phyloP scores from a whole-genome alignment of 2,888 invertebrate genomes.

The Polyommatus iphigenia region DNA sequence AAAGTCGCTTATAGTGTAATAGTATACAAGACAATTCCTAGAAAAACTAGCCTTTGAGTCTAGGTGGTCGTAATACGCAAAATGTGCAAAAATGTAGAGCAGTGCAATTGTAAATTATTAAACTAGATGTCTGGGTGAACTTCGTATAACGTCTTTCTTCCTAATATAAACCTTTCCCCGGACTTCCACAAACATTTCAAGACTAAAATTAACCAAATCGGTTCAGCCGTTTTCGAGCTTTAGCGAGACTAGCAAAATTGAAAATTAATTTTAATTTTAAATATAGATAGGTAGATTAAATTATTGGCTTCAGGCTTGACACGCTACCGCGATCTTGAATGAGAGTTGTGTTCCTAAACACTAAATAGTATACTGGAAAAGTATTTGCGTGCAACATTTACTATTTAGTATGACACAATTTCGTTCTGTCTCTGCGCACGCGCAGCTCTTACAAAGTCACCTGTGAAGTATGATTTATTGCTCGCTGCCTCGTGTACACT shows the following conservation, averaged over 20 bases:
- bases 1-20: neutral
- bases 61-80: neutral
- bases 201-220: too few relatives aligned
- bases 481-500: neutral
- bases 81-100: neutral
- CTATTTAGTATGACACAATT: neutral
- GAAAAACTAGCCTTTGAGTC: neutral
- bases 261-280: too few relatives aligned
- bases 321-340: too few relatives aligned
- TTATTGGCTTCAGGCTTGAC: too few relatives aligned
- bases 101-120: neutral
- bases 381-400: too few relatives aligned
- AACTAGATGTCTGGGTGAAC: too few relatives aligned
- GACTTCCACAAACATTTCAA: too few relatives aligned
- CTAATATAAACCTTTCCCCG: too few relatives aligned
- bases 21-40: neutral
- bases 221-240: too few relatives aligned
- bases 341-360: neutral
- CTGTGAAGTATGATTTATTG: neutral
- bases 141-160: too few relatives aligned
- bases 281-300: too few relatives aligned
- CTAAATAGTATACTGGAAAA: neutral
- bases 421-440: neutral
- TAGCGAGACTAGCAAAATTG: too few relatives aligned
- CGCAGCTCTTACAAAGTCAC: slow-evolving; percentile 7